Conservation (phyloP, 2,797 vertebrate genomes). For the Tangara arthus region DNA sequence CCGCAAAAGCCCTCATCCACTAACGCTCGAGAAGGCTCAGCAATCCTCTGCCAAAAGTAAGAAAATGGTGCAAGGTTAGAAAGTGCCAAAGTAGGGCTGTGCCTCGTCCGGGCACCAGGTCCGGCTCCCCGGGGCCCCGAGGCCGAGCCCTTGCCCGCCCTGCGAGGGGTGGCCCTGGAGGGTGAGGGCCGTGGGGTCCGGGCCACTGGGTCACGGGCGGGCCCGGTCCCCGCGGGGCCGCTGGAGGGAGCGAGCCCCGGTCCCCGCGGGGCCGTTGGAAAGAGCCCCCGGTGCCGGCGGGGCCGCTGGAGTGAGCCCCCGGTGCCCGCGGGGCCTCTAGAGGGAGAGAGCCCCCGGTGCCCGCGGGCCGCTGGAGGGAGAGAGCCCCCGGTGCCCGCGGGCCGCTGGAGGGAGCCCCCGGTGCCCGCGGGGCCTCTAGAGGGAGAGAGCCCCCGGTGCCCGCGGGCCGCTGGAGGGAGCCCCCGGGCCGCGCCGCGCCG, state of each 20-base stretch:
- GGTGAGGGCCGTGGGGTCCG: no score
- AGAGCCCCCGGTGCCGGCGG: not conserved
- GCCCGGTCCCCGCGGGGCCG: not conserved
- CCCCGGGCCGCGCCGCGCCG: not conserved
- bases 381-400: not conserved
- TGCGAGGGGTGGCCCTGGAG: no score
- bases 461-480: slow-evolving; percentile 35
- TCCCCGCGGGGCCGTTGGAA: no score
- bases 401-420: not conserved
- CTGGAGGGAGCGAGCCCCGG: not conserved
- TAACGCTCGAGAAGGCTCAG: not conserved
- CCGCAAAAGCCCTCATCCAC: not conserved
- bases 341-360: no score
- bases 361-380: no score
- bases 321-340: not conserved
- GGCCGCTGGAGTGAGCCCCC: slow-evolving; percentile 9
- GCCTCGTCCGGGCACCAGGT: fast-evolving
- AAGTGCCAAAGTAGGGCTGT: fast-evolving
- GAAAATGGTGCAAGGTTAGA: fast-evolving
- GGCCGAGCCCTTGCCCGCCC: fast-evolving
- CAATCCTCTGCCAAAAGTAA: not conserved
- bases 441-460: not conserved
- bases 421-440: not conserved
- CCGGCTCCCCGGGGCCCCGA: fast-evolving
- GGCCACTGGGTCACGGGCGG: no score